Conservation (phyloP, 2,888 invertebrate species). For the Pantelozetes paolii region DNA sequence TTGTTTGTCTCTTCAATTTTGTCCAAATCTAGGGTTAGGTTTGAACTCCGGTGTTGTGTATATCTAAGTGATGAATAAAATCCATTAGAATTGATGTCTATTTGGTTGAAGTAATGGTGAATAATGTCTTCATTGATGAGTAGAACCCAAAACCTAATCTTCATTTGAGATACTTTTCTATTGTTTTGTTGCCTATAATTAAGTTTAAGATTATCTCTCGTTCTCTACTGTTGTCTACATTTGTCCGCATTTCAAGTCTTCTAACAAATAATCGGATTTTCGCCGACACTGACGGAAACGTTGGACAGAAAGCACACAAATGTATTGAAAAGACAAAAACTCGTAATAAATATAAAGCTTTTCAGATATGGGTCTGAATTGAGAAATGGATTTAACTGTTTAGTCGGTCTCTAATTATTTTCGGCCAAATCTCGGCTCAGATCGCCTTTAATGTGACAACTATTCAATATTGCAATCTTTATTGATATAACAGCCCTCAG, state of each 20-base stretch:
- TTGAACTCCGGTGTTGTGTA: too few relatives aligned
- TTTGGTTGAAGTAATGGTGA: not conserved
- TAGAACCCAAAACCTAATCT: not conserved
- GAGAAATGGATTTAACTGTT: not conserved
- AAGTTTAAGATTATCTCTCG: conserved; percentile 1
- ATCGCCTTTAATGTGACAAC: conserved; percentile 10
- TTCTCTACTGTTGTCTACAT: not conserved
- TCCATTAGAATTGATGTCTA: not conserved
- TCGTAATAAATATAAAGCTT: not conserved
- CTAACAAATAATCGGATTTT: conserved; percentile 1
- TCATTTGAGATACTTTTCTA: not conserved
- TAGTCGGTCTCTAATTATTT: conserved; percentile 6
- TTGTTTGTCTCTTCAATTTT: too few relatives aligned
- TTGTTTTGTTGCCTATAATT: conserved; percentile 4
- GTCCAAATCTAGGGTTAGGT: not conserved
- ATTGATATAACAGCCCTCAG: too few relatives aligned
- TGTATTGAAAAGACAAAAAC: not conserved
- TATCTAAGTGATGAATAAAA: not conserved
- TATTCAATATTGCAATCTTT: not conserved
- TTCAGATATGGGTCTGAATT: conserved; percentile 8
- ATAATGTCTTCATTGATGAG: not conserved
- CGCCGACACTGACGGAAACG: not conserved
- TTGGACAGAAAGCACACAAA: too few relatives aligned
- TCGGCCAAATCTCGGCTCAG: not conserved
- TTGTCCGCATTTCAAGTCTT: not conserved